Percentiles rank a stretch among this genome's conserved stretches.
Evolutionary conservation across 2,888 invertebrate species (phyloP).

Genomic region (Parapristionchus giblindavisi): DNA sequence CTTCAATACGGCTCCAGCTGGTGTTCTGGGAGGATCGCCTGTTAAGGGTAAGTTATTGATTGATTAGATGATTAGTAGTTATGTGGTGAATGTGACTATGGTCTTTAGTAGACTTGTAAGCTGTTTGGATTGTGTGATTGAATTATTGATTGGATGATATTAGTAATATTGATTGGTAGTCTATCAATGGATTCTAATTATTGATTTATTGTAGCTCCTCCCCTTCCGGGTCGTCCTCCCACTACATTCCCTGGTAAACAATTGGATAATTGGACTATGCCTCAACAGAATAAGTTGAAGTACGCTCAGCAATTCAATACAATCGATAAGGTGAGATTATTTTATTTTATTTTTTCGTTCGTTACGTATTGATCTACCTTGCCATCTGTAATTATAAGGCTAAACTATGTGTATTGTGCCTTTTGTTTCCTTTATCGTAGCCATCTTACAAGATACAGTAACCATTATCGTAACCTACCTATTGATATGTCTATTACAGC

Average conservation of each 20-base stretch:
- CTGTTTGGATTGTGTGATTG: too few species aligned
- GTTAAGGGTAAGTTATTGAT: neutral
- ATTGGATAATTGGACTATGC: constrained; percentile 67
- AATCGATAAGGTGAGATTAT: constrained; percentile 55
- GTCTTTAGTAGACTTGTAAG: too few species aligned
- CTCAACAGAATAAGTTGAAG: constrained; percentile 62
- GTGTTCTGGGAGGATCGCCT: constrained; percentile 19
- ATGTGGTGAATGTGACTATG: too few species aligned
- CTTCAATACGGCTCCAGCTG: neutral
- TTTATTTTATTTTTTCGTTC: neutral
- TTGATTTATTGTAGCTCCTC: constrained; percentile 2
- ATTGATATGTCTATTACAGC: too few species aligned
- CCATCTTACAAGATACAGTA: too few species aligned
- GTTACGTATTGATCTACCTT: too few species aligned
- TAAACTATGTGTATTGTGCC: too few species aligned
- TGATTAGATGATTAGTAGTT: neutral
- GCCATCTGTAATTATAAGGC: too few species aligned
- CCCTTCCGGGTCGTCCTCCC: constrained; percentile 30
- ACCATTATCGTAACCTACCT: too few species aligned
- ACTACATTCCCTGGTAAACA: constrained; percentile 49
- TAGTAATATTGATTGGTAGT: neutral
- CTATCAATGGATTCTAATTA: neutral
- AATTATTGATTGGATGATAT: neutral
- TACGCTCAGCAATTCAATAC: constrained; percentile 68
- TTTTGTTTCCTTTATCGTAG: too few species aligned